Evolutionary conservation across 2,797 vertebrate genomes (phyloP), one percentile per base, ranked within the genome.

Genomic region (Myoxocephalus aenaeus): DNA sequence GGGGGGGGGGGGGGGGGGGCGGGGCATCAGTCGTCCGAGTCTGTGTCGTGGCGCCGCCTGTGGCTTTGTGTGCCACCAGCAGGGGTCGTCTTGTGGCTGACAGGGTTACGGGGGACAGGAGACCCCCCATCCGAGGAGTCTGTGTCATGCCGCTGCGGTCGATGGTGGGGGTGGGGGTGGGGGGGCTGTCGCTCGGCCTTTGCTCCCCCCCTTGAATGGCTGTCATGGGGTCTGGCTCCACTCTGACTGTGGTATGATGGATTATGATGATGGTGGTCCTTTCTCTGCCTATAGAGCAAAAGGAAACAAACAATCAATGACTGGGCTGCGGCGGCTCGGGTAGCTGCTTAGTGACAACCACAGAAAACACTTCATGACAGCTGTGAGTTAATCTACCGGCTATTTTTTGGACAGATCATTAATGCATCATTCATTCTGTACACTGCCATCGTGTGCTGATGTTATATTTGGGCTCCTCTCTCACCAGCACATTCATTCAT

Each of bases 191-290:
- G 92, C 82, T 94, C 91, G 80, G 86, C 91, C 93, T 94, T 95
- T 94, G 92, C 88, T 68, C 90, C 92, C 88, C 89, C 85, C 82
- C 90, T 93, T 94, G 94, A 95, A 94, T 93, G 90, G 92, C 94
- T 95, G 93, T 96, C 94, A 93, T 80, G 86, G 84, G 90, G 89
- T 84, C 90, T 91, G 93, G 94, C 94, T 96, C 94, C 95, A 75
- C 92, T 95, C 93, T 94, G 94, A 92, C 94, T 95, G 34, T 86
- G 87, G 83, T 92, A 93, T 95, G 95, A 96, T 95, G 95, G 94
- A 94, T 95, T 94, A 94, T 93, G 92, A 93, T 90, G 91, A 81
- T 92, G 92, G 90, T 94, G 93, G 90, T 94, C 93, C 89, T 94
- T 95, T 94, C 90, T 95, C 78, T 84, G 92, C 80, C 95, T 96